A percentile compares a stretch with the other conserved stretches of the same genome.
These are phyloP conservation scores for Barypeithes pellucidus DNA, from an alignment of 2,888 invertebrate genomes.

Conservation along the genomic window DNA sequence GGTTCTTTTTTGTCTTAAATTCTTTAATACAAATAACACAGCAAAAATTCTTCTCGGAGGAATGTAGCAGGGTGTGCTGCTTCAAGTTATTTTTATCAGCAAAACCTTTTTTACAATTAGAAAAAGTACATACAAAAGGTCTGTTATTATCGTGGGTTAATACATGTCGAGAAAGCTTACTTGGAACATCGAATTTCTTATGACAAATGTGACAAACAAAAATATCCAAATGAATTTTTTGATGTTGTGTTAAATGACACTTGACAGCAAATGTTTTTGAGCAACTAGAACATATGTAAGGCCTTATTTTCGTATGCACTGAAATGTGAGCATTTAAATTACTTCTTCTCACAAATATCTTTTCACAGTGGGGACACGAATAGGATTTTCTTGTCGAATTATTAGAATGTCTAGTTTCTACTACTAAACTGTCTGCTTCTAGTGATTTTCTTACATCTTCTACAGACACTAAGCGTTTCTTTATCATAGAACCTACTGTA, in stretches of 20 bases:
- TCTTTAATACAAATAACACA: conserved; percentile 64
- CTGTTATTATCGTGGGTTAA: conserved; percentile 67
- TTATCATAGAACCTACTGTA: too few species aligned
- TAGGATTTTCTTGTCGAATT: conserved; percentile 57
- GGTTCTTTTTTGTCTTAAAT: conserved; percentile 65
- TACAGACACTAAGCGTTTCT: conserved; percentile 3
- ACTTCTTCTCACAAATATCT: conserved; percentile 64
- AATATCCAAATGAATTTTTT: conserved; percentile 65
- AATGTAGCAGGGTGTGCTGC: conserved; percentile 66
- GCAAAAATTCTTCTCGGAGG: conserved; percentile 61
- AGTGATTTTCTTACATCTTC: conserved; percentile 25
- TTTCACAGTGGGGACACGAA: conserved; percentile 66
- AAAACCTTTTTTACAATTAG: conserved; percentile 66
- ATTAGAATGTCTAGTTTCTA: conserved; percentile 30
- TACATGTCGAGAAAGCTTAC: conserved; percentile 67
- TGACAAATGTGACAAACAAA: conserved; percentile 67
- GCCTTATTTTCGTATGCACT: conserved; percentile 65
- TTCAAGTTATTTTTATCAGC: conserved; percentile 68
- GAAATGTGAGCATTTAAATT: conserved; percentile 67
- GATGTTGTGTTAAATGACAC: conserved; percentile 67
- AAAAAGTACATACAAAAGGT: conserved; percentile 65
- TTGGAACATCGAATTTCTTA: conserved; percentile 67
- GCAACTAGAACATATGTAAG: conserved; percentile 67
- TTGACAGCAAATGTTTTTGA: conserved; percentile 66
- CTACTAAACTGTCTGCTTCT: background rate